Conservation (phyloP, 2,888 invertebrate genomes). For the Pollenia amentaria region DNA sequence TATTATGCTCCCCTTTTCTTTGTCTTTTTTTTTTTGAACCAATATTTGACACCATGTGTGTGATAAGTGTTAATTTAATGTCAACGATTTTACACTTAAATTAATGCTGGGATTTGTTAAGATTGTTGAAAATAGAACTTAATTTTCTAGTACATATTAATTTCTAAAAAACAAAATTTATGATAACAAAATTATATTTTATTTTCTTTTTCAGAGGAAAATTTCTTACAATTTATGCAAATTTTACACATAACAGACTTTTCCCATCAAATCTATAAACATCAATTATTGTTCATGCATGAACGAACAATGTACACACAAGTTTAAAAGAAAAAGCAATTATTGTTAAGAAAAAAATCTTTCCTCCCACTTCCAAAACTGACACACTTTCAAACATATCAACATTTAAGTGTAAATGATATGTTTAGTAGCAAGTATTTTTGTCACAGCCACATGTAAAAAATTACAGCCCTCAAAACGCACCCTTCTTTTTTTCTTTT, state of each 20-base stretch:
- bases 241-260: slow-evolving; percentile 66
- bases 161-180: slow-evolving; percentile 33
- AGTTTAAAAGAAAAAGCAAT: slow-evolving; percentile 25
- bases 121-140: not conserved
- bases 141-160: slow-evolving; percentile 16
- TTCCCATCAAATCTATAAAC: slow-evolving; percentile 50
- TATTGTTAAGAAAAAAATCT: slow-evolving; percentile 10
- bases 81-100: slow-evolving; percentile 65
- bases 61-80: slow-evolving; percentile 79
- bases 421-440: slow-evolving; percentile 54
- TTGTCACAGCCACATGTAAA: slow-evolving; percentile 61
- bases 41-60: slow-evolving; percentile 69
- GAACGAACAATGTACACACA: slow-evolving; percentile 45
- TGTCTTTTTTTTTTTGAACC: slow-evolving; percentile 49
- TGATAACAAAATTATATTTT: slow-evolving; percentile 35
- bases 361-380: not conserved
- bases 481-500: slow-evolving; percentile 12
- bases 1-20: slow-evolving; percentile 20
- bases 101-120: not conserved
- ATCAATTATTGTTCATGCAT: slow-evolving; percentile 68
- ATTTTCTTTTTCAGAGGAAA: slow-evolving; percentile 22
- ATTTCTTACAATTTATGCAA: slow-evolving; percentile 64
- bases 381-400: slow-evolving; percentile 35
- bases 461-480: slow-evolving; percentile 19
- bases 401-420: slow-evolving; percentile 67